A percentile compares a stretch with the other conserved stretches of the same genome.
These are phyloP conservation scores for Cariama cristata DNA, from an alignment of 2,113 vertebrate genomes.

Conservation along the genomic window DNA sequence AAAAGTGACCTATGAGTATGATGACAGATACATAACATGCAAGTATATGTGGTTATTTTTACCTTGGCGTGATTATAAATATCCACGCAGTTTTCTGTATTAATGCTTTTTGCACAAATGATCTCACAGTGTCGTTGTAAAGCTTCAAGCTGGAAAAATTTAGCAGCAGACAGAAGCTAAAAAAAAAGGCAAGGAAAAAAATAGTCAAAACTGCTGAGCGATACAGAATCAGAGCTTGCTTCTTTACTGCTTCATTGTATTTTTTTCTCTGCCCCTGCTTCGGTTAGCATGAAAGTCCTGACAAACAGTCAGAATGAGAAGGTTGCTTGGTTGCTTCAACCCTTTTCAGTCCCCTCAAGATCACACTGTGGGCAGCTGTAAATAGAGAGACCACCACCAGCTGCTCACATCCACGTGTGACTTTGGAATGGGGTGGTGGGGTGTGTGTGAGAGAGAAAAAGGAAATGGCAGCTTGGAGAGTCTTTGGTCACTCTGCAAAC, in stretches of 20 bases:
- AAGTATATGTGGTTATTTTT: slow-evolving; percentile 6
- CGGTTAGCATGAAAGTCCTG: background rate
- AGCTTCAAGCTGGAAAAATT: slow-evolving; percentile 98
- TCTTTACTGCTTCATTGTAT: background rate
- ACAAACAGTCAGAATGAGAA: background rate
- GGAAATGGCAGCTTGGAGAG: background rate
- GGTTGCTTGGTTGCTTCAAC: background rate
- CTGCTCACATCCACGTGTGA: background rate
- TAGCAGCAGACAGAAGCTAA: slow-evolving; percentile 95
- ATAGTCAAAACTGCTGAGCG: background rate
- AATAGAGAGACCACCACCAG: background rate
- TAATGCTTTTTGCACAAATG: slow-evolving; percentile 97
- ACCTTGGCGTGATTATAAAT: slow-evolving; percentile 99
- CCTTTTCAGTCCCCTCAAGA: background rate
- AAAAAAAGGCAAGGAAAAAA: background rate
- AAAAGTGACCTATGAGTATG: background rate
- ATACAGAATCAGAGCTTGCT: background rate
- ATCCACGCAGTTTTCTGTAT: slow-evolving; percentile 95
- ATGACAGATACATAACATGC: background rate
- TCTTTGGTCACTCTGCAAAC: background rate
- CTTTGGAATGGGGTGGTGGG: background rate
- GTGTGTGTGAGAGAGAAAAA: background rate
- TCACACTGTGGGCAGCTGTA: background rate
- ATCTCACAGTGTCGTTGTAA: slow-evolving; percentile 99
- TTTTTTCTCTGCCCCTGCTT: slow-evolving; percentile 5